A percentile compares a stretch with the other conserved stretches of the same genome.
Conservation (phyloP, 2,797 vertebrate genomes). For the Philypnodon macrostomus region DNA sequence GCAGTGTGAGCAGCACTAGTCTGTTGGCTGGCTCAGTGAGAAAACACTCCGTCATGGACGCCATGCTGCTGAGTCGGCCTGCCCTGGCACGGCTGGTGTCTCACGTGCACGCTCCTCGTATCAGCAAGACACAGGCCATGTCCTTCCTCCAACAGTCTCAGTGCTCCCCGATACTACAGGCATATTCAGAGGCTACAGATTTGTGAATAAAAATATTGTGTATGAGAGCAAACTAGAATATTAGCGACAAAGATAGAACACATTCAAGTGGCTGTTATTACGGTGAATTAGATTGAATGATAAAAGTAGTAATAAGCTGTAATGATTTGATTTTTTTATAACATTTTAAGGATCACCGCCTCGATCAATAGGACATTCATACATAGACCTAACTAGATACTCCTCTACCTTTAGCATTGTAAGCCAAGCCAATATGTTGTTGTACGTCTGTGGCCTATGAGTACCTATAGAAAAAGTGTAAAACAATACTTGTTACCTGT, state of each 20-base stretch:
- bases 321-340: too few relatives aligned
- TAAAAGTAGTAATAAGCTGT: too few relatives aligned
- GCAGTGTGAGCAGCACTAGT: constrained; percentile 46
- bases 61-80: constrained; percentile 55
- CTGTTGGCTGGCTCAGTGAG: constrained; percentile 52
- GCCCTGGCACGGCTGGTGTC: constrained; percentile 45
- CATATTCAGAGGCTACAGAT: not conserved
- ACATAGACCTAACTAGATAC: too few relatives aligned
- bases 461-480: too few relatives aligned
- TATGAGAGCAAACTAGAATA: not conserved
- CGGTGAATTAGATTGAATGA: not conserved
- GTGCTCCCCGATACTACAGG: not conserved
- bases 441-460: too few relatives aligned
- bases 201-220: not conserved
- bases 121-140: constrained; percentile 40
- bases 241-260: not conserved
- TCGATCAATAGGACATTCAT: too few relatives aligned
- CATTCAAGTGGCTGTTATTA: not conserved
- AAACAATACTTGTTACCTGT: too few relatives aligned
- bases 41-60: constrained; percentile 62
- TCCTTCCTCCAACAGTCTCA: constrained; percentile 35
- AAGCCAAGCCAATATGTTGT: too few relatives aligned
- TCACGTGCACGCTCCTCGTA: constrained; percentile 19
- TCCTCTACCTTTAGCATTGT: too few relatives aligned
- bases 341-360: too few relatives aligned